Evolutionary conservation across 92 coral and sea anemone species (phyloP), one percentile per base, ranked within the genome.

Genomic region (Plumapathes pennacea): DNA sequence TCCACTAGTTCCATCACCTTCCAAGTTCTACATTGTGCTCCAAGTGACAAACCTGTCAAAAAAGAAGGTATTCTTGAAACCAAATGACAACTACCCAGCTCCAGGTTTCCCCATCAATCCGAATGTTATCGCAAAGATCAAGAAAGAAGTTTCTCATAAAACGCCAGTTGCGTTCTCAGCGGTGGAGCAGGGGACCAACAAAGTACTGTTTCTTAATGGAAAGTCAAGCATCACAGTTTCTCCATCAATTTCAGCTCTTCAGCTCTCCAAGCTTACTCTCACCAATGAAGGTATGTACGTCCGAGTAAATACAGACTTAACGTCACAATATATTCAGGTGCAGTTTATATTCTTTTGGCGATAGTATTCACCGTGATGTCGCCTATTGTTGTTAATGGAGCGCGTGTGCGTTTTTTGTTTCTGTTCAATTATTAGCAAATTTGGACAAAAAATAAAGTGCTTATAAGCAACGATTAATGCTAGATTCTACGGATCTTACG

Each of bases 11-110:
- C n/a, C n/a, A n/a, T n/a, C n/a, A n/a, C 30, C 12, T 0, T 20
- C n/a, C 55, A 86, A 81, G 62, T 86, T 83, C 39, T 86, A 81
- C 72, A 76, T 86, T 48, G 64, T 77, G 57, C 62, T 82, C n/a
- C 57, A 71, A 44, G 75, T 86, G 46, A 69, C 85, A 19, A 86
- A 86, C 76, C 71, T 75, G 18, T 60, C 64, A 34, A 77, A 52
- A 11, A 60, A 47, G 46, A 67, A 67, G 19, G 30, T 86, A 15
- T 32, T 65, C 39, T 54, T 86, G 22, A 29, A 37, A 38, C 36
- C 89, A n/a, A 64, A 75, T 18, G 95, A 86, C 32, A 62, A 47
- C 31, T 77, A 61, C 52, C 96, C 96, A 5, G 52, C 71, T 1
- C 52, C 62, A 23, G 89, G 89, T 2, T 82, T 77, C 60, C 29